phyloP scores from a whole-genome alignment of 1,140 invertebrate species.

The Liolophura sinensis region DNA sequence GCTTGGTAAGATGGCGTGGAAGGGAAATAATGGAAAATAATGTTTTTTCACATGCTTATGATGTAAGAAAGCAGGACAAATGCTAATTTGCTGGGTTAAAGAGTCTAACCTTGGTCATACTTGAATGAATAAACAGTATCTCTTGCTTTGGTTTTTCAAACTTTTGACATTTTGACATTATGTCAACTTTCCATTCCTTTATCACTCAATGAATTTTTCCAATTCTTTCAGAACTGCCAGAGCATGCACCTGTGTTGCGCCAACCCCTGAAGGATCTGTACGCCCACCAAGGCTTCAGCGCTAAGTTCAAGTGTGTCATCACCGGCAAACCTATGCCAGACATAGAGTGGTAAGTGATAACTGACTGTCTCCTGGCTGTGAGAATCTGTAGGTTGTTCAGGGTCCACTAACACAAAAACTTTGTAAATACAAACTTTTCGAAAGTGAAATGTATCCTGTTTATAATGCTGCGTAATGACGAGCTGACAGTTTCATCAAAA shows the following conservation, averaged over 20 bases:
- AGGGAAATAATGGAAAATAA: neutral
- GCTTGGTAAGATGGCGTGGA: constrained; percentile 39
- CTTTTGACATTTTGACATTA: too few species aligned
- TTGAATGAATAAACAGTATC: neutral
- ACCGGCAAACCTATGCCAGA: constrained; percentile 46
- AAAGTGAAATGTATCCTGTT: neutral
- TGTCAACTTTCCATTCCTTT: too few species aligned
- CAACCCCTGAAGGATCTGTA: constrained; percentile 41
- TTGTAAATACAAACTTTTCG: neutral
- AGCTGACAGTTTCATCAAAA: too few species aligned
- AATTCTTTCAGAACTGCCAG: constrained; percentile 47
- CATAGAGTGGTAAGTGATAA: constrained; percentile 53
- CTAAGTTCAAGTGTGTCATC: constrained; percentile 50
- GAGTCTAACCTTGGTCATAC: neutral
- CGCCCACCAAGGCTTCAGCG: constrained; percentile 47
- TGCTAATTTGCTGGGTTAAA: neutral
- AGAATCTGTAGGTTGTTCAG: neutral
- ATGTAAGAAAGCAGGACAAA: neutral
- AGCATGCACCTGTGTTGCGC: constrained; percentile 47
- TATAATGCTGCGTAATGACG: too few species aligned
- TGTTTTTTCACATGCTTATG: neutral
- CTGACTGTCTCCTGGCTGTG: constrained; percentile 4
- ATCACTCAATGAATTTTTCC: constrained; percentile 2
- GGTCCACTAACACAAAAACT: neutral
- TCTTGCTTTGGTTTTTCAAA: too few species aligned